Percentiles rank a stretch among this genome's conserved stretches.
phyloP scores from a whole-genome alignment of 92 coral and sea anemone genomes.

The Blastomussa wellsi region DNA sequence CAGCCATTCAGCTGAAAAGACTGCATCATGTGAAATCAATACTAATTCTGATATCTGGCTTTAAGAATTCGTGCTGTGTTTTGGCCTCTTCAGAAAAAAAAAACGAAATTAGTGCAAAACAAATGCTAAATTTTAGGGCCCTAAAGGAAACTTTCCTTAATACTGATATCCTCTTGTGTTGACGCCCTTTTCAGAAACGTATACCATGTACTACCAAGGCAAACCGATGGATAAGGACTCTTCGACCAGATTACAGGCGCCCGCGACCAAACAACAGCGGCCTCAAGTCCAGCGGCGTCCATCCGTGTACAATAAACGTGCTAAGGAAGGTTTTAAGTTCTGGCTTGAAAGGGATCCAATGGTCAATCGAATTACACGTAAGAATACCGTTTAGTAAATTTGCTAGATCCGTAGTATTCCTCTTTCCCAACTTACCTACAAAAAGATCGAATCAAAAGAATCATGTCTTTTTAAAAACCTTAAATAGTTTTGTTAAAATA shows the following conservation, averaged over 20 bases:
- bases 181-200: constrained; percentile 47
- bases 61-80: too few relatives aligned
- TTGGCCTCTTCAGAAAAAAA: too few relatives aligned
- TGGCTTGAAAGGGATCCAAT: constrained; percentile 83
- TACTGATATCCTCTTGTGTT: background rate
- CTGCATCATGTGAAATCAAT: background rate
- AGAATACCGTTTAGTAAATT: too few relatives aligned
- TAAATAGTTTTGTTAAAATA: too few relatives aligned
- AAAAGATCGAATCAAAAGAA: background rate
- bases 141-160: background rate
- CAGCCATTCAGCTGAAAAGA: too few relatives aligned
- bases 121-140: too few relatives aligned
- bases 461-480: too few relatives aligned
- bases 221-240: constrained; percentile 25
- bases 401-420: background rate
- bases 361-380: constrained; percentile 66
- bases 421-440: background rate
- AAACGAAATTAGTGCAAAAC: too few relatives aligned
- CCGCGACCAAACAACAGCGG: background rate
- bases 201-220: constrained; percentile 69
- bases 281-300: constrained; percentile 40
- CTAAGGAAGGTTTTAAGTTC: constrained; percentile 83
- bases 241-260: background rate
- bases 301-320: constrained; percentile 78
- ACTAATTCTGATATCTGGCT: too few relatives aligned